Base-by-base conservation (phyloP, 1,140 invertebrate species). In the Bombus superbus region DNA sequence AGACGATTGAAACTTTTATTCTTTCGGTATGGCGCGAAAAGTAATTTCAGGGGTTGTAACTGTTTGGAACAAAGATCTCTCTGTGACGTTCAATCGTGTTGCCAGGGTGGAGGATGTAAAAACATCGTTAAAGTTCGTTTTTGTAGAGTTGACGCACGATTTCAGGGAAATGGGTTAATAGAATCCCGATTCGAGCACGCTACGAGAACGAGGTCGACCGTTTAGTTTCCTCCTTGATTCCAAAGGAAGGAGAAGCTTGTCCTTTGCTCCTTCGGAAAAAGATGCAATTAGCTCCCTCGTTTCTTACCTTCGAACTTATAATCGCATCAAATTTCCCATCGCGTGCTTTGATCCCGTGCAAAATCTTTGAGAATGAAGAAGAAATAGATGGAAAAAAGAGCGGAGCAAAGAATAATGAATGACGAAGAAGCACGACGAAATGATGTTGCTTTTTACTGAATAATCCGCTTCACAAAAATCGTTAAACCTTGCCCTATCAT, bases 281-380 rank as follows among this genome's bases (percentile, higher is more conserved):
- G 86, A 85, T 80, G 86, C 86, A 90, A 90, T 90, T 90, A 86
- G 57, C 42, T 18, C 32, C 42, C 35, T 44, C 85, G 82, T 71
- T 90, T 90, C 79, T 89, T 88, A 87, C 66, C 68, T 83, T 69
- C 66, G 47, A 64, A 68, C 75, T 76, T 85, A 79, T 81, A 90
- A 89, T 90, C 86, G 85, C 78, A 90, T 88, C 78, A 83, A 90
- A 87, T 68, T 87, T 90, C 80, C 77, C 71, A 78, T 87, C 85
- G 76, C 81, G 83, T 81, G 81, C 89, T 90, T 90, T 85, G 85
- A 89, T 90, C 88, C 71, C 69, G 13, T 47, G 53, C 32, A 62
- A 77, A 71, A 85, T 87, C 78, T 76, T 28, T 6, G 53, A 10
- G 53, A 79, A 32, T 69, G 47, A 18, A 15, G 83, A 42, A 62